Base-by-base conservation (phyloP, 2,797 vertebrate genomes). In the Hoplostethus atlanticus region DNA sequence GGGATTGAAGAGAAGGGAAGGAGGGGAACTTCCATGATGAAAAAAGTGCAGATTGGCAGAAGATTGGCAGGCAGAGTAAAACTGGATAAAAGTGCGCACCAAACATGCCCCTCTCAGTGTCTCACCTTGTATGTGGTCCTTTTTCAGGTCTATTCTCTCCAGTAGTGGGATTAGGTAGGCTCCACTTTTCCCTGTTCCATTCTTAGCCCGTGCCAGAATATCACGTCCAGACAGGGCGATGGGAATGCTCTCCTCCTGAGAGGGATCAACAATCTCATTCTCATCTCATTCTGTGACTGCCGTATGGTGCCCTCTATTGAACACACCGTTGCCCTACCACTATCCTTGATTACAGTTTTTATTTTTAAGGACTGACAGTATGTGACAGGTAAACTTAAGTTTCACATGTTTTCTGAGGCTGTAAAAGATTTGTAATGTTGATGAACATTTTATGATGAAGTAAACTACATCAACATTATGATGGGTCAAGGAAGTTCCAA, bases 121-220 rank as follows among this genome's bases (percentile, higher is more conserved):
- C 90, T 87, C 83, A 96, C 95, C 94, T 84, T 96, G 95, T 70
- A 95, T 95, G 79, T 93, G 83, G 85, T 95, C 93, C 73, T 95
- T 95, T 73, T 95, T 95, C 74, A 95, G 91, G 88, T 96, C 95
- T 84, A 96, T 95, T 78, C 95, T 93, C 87, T 96, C 95, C 86
- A 96, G 86, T 76, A 96, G 89, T 2, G 95, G 95, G 73, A 96
- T 96, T 51, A 96, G 92, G 87, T 96, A 96, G 3, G 95, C 95
- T 30, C 95, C 95, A 71, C 95, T 96, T 73, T 96, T 96, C 34
- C 95, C 95, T 0, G 95, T 96, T 58, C 95, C 95, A 1, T 96
- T 96, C 79, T 96, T 96, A 42, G 95, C 95, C 34, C 95, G 90
- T 44, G 95, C 95, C 76, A 96, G 87, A 80, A 96, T 95, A 62